Percentiles rank a stretch among this genome's conserved stretches.
Conservation (phyloP, 2,888 invertebrate species). For the Cheilosia scutellata region DNA sequence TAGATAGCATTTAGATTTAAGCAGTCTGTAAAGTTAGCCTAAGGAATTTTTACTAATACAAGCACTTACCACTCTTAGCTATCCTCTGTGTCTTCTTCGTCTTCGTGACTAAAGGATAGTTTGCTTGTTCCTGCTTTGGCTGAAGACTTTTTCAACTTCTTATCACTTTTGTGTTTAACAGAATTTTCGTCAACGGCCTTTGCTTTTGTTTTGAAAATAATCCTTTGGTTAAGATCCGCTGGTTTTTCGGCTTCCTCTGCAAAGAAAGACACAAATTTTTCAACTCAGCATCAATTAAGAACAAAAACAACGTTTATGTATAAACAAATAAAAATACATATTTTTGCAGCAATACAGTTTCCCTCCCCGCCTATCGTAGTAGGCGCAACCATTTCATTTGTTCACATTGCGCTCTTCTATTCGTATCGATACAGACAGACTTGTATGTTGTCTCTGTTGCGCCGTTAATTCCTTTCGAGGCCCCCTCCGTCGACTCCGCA, state of each 20-base stretch:
- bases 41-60: neutral
- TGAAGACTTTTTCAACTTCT: conserved; percentile 74
- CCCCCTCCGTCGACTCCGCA: conserved; percentile 51
- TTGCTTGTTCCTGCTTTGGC: conserved; percentile 81
- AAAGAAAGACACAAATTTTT: conserved; percentile 77
- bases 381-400: conserved; percentile 53
- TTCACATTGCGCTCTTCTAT: conserved; percentile 39
- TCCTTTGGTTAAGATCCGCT: conserved; percentile 86
- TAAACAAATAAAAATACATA: conserved; percentile 40
- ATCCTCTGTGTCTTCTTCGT: conserved; percentile 83
- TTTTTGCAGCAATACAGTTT: conserved; percentile 53
- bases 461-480: conserved; percentile 66
- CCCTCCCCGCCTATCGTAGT: conserved; percentile 47
- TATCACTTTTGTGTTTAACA: conserved; percentile 76
- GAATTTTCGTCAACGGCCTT: conserved; percentile 75
- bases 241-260: conserved; percentile 86
- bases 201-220: conserved; percentile 85
- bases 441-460: conserved; percentile 71
- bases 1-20: neutral
- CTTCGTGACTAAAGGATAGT: conserved; percentile 85
- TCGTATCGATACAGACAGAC: conserved; percentile 28
- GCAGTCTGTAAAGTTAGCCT: neutral
- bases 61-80: conserved; percentile 67
- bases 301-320: conserved; percentile 32
- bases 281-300: conserved; percentile 13